phyloP scores from a whole-genome alignment of 2,113 vertebrate species.

The Mystacornis crossleyi region DNA sequence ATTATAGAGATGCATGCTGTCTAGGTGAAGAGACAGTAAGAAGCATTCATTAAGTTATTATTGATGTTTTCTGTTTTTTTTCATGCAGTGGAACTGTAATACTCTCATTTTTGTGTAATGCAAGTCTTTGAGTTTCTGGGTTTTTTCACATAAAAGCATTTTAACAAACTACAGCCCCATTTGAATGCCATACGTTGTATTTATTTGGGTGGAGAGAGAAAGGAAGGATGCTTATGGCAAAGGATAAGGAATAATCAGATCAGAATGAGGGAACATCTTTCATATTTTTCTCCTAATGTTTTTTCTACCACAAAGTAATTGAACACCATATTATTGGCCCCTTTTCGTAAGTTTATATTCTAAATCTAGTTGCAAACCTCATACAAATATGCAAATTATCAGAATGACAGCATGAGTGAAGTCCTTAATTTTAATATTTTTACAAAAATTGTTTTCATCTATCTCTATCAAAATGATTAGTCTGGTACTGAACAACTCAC shows the following conservation, averaged over 20 bases:
- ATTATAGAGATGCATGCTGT: not conserved
- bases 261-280: not conserved
- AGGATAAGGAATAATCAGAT: not conserved
- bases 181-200: not conserved
- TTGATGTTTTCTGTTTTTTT: not conserved
- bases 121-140: not conserved
- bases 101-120: not conserved
- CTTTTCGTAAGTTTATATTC: not conserved
- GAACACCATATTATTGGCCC: fast-evolving
- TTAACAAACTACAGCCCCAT: not conserved
- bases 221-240: not conserved
- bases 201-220: not conserved
- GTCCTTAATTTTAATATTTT: not conserved
- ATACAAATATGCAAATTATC: not conserved
- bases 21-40: not conserved
- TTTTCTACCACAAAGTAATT: not conserved
- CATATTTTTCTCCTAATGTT: not conserved
- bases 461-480: not conserved
- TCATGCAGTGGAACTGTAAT: not conserved
- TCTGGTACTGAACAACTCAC: not conserved
- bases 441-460: not conserved
- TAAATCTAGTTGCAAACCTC: not conserved
- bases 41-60: not conserved
- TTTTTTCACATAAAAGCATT: not conserved
- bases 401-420: not conserved